Evolutionary conservation across 1,140 invertebrate species (phyloP), one percentile per base, ranked within the genome.

Genomic region (Polypedilum pembai): DNA sequence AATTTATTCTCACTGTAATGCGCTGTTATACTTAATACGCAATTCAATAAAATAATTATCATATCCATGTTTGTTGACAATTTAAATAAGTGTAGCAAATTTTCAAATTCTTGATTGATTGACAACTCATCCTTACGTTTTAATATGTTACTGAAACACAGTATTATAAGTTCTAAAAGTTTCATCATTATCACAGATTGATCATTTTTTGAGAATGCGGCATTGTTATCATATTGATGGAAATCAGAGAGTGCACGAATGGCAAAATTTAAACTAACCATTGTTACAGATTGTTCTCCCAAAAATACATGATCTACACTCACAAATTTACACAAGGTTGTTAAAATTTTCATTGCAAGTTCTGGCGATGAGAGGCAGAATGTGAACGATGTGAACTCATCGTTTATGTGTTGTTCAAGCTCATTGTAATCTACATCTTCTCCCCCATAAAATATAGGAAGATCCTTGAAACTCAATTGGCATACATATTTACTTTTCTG

Each of bases 151-250:
- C 7, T 69, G 12, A 21, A 20, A 18, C 65, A 18, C 5, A 20
- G 8, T 7, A 69, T 7, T 21, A 69, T 18, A 0, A 69, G 17
- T 5, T 10, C 2, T 18, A 69, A 18, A 7, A 69, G 17, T 8
- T 69, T 69, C 20, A 18, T 20, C 18, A 10, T 18, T 69, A 69
- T 69, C 65, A 69, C 65, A 69, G 65, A 18, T 69, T 69, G 65
- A 69, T 69, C 65, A 21, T 18, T 69, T 20, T 69, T 18, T 20
- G n/a, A 20, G 65, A 69, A 69, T 5, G 18, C 12, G 1, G 20
- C 5, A 69, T 20, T 69, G 1, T 20, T 20, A 10, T 21, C 17
- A 69, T 69, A 18, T 18, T 69, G 18, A 10, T 20, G 45, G 2
- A 56, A 15, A 1, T 56, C 45, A 8, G n/a, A 56, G 8, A 33